Evolutionary conservation across 2,113 vertebrate species (phyloP).

Genomic region (Tetrax tetrax): DNA sequence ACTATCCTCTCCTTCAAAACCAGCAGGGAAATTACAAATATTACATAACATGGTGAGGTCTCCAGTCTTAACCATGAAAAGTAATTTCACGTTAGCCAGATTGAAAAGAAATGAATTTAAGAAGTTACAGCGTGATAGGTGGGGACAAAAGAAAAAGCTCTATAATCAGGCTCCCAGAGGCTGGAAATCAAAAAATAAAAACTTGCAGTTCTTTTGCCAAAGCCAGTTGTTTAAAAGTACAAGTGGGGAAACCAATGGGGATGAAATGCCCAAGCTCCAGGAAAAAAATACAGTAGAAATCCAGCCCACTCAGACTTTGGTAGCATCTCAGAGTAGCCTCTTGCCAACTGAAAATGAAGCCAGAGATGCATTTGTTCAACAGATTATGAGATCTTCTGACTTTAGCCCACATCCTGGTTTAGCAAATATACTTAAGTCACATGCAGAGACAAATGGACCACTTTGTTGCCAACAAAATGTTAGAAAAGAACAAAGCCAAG

Average conservation of each 20-base stretch:
- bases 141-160: slow-evolving; percentile 66
- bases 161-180: slow-evolving; percentile 42
- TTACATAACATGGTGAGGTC: slow-evolving; percentile 76
- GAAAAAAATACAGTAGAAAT: slow-evolving; percentile 41
- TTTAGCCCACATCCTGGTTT: slow-evolving; percentile 58
- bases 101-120: slow-evolving; percentile 77
- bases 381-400: slow-evolving; percentile 56
- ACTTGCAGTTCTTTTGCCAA: slow-evolving; percentile 74
- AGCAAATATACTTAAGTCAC: slow-evolving; percentile 58
- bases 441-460: slow-evolving; percentile 66
- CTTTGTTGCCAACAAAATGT: slow-evolving; percentile 54
- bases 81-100: slow-evolving; percentile 76
- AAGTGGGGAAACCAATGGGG: neutral
- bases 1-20: slow-evolving; percentile 88
- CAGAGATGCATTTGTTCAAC: slow-evolving; percentile 61
- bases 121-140: slow-evolving; percentile 67
- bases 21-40: slow-evolving; percentile 79
- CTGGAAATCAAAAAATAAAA: slow-evolving; percentile 75
- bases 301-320: slow-evolving; percentile 21
- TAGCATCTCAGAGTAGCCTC: slow-evolving; percentile 43
- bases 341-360: slow-evolving; percentile 58
- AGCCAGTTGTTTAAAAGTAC: slow-evolving; percentile 67
- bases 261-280: slow-evolving; percentile 24
- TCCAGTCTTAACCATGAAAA: slow-evolving; percentile 75
- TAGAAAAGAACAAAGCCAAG: slow-evolving; percentile 68